A percentile compares a stretch with the other conserved stretches of the same genome.
phyloP scores from a whole-genome alignment of 2,888 invertebrate species.

The Neria commutata region DNA sequence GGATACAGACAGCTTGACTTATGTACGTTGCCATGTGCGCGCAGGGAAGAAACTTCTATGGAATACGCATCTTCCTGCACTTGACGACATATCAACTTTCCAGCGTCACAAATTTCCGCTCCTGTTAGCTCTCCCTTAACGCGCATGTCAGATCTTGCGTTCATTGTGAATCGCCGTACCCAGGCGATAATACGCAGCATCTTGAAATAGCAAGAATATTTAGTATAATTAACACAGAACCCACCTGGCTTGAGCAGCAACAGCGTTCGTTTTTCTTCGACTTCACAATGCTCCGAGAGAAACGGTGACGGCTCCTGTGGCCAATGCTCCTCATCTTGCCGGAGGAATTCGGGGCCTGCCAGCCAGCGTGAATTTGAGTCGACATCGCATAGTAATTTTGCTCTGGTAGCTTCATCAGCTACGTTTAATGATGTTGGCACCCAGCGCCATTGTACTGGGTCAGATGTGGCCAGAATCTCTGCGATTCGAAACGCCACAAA shows the following conservation, averaged over 20 bases:
- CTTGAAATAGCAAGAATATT: conserved; percentile 6
- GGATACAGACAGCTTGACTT: background rate
- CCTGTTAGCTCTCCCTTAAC: no score
- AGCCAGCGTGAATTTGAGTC: background rate
- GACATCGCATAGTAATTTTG: background rate
- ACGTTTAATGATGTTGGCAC: conserved; percentile 10
- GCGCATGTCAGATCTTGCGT: no score
- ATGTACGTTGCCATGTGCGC: background rate
- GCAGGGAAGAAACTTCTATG: background rate
- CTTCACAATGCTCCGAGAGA: background rate
- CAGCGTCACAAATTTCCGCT: no score
- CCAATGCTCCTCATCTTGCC: background rate
- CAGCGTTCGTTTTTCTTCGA: background rate
- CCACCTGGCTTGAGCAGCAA: background rate
- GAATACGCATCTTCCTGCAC: background rate
- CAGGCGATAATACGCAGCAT: conserved; percentile 4
- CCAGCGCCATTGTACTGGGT: conserved; percentile 23
- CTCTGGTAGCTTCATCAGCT: conserved; percentile 21
- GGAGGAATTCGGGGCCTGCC: conserved; percentile 2
- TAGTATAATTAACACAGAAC: background rate
- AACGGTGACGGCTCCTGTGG: background rate
- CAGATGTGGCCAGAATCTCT: conserved; percentile 21
- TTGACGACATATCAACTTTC: no score
- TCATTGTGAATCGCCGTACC: background rate
- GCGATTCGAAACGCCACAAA: background rate